A percentile compares a stretch with the other conserved stretches of the same genome.
Evolutionary conservation across 2,113 vertebrate species (phyloP).

Genomic region (Atlantisia rogersi): DNA sequence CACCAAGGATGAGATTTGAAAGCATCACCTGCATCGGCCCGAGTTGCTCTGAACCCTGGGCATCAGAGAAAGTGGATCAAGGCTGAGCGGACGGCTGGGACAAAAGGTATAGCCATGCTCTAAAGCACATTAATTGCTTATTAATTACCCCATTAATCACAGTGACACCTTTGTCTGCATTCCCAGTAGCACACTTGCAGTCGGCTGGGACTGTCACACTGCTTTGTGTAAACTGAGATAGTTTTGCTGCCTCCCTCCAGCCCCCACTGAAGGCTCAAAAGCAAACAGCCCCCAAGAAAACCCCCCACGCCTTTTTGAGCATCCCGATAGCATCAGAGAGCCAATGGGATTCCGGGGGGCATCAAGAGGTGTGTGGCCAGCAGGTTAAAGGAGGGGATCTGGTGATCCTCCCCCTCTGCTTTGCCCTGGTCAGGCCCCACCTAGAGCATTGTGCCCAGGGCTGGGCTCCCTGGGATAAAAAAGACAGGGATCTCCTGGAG

Average conservation of each 20-base stretch:
- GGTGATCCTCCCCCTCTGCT: too few species aligned
- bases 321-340: background rate
- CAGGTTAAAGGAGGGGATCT: too few species aligned
- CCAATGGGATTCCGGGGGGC: too few species aligned
- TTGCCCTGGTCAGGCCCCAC: too few species aligned
- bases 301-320: rapidly evolving
- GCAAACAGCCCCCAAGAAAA: background rate
- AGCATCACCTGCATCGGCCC: background rate
- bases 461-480: too few species aligned
- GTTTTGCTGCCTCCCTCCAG: background rate
- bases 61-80: background rate
- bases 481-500: too few species aligned
- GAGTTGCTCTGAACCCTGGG: background rate
- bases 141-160: constrained; percentile 92
- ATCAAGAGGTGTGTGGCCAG: too few species aligned
- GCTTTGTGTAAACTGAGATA: background rate
- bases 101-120: constrained; percentile 71
- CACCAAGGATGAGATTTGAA: background rate
- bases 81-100: background rate
- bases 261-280: background rate
- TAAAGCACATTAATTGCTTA: constrained; percentile 85
- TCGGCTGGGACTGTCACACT: background rate
- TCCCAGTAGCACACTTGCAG: constrained; percentile 70
- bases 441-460: too few species aligned
- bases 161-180: constrained; percentile 81